Evolutionary conservation across 2,888 invertebrate genomes (phyloP).

Genomic region (Glyphotaelius pellucidus): DNA sequence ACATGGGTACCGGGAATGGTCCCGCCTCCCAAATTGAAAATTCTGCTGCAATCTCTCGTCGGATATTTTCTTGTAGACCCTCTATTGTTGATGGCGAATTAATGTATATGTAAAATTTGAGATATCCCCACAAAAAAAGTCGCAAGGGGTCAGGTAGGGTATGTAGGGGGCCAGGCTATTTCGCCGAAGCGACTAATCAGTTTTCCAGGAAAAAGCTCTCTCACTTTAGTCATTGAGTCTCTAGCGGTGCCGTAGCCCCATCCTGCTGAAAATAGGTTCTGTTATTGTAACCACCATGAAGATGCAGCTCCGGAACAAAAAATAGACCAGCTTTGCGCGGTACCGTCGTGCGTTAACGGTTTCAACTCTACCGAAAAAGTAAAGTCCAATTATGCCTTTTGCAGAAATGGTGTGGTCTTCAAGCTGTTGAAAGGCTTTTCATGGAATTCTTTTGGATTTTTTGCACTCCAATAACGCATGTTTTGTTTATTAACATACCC

Average conservation of each 20-base stretch:
- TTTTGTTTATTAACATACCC: conserved; percentile 28
- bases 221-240: conserved; percentile 28
- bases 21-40: no score
- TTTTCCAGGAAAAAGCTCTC: conserved; percentile 56
- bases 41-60: conserved; percentile 62
- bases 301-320: conserved; percentile 3
- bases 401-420: background rate
- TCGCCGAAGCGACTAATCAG: conserved; percentile 56
- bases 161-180: conserved; percentile 58
- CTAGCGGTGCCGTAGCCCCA: background rate
- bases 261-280: conserved; percentile 17
- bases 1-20: no score
- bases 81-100: conserved; percentile 60
- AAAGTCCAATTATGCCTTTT: no score
- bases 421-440: background rate
- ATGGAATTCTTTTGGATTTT: background rate
- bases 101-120: conserved; percentile 58
- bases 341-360: no score
- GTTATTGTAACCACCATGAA: background rate
- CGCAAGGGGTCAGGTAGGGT: conserved; percentile 28
- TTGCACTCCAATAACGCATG: conserved; percentile 10
- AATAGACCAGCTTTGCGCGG: background rate
- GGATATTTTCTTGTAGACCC: conserved; percentile 63
- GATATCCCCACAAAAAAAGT: conserved; percentile 60
- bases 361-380: no score